phyloP scores from a whole-genome alignment of 2,113 vertebrate species.

The Mugil cephalus region DNA sequence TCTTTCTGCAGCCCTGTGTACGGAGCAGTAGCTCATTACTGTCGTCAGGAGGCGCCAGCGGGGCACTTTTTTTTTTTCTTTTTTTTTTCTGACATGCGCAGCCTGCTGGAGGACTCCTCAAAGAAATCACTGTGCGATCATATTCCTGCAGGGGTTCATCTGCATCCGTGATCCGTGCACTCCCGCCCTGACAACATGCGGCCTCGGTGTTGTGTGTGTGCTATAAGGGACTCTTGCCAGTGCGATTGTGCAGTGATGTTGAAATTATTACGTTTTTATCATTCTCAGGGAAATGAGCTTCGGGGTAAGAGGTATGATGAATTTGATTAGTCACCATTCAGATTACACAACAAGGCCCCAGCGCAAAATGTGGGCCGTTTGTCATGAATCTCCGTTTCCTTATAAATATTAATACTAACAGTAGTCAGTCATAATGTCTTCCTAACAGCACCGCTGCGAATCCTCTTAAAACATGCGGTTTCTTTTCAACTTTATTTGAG shows the following conservation, averaged over 20 bases:
- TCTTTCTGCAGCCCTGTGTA: slow-evolving; percentile 73
- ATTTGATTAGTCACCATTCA: slow-evolving; percentile 20
- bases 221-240: too few species aligned
- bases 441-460: background rate
- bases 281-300: background rate
- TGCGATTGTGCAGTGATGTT: background rate
- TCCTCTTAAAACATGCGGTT: background rate
- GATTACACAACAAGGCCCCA: slow-evolving; percentile 1
- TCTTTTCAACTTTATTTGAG: background rate
- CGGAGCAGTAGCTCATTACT: slow-evolving; percentile 63
- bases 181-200: slow-evolving; percentile 11
- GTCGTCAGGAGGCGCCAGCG: slow-evolving; percentile 76
- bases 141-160: slow-evolving; percentile 36
- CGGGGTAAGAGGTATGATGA: slow-evolving; percentile 1
- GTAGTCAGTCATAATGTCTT: background rate
- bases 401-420: background rate
- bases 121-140: slow-evolving; percentile 44
- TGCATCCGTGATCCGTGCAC: slow-evolving; percentile 24
- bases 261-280: slow-evolving; percentile 23
- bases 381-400: background rate
- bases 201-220: background rate
- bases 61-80: slow-evolving; percentile 6
- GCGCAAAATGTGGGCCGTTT: background rate
- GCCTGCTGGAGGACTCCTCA: slow-evolving; percentile 31
- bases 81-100: slow-evolving; percentile 28